phyloP scores from a whole-genome alignment of 2,797 vertebrate genomes.

The Neostethus bicornis region DNA sequence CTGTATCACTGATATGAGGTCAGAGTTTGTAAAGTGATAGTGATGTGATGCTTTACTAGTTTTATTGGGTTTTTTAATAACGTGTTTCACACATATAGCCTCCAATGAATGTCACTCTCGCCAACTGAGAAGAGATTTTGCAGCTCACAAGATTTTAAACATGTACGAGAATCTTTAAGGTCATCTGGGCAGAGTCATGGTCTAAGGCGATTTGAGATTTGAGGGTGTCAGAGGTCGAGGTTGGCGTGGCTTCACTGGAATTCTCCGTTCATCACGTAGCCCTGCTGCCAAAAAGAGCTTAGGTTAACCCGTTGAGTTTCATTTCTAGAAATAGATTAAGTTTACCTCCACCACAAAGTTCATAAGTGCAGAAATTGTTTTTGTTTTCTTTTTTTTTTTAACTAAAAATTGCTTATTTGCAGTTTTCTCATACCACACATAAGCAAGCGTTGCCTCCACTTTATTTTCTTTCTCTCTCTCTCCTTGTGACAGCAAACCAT shows the following conservation, averaged over 20 bases:
- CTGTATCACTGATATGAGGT: background rate
- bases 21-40: slow-evolving; percentile 1
- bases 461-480: slow-evolving; percentile 26
- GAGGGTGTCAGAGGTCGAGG: slow-evolving; percentile 25
- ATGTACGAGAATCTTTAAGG: slow-evolving; percentile 24
- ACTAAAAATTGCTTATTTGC: background rate
- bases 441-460: no score
- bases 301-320: slow-evolving; percentile 62
- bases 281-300: slow-evolving; percentile 12
- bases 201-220: slow-evolving; percentile 30
- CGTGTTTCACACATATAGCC: background rate
- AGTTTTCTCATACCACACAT: slow-evolving; percentile 10
- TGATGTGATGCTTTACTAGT: background rate
- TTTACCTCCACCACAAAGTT: slow-evolving; percentile 21
- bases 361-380: background rate
- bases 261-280: slow-evolving; percentile 65
- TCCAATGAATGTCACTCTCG: background rate
- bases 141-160: slow-evolving; percentile 6
- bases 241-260: slow-evolving; percentile 59
- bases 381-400: slow-evolving; percentile 13
- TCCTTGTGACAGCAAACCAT: slow-evolving; percentile 46
- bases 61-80: background rate
- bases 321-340: slow-evolving; percentile 59
- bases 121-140: background rate
- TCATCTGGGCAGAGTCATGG: slow-evolving; percentile 12